Base-by-base conservation (phyloP, 2,797 vertebrate species). In the Hypotaenidia philippensis region DNA sequence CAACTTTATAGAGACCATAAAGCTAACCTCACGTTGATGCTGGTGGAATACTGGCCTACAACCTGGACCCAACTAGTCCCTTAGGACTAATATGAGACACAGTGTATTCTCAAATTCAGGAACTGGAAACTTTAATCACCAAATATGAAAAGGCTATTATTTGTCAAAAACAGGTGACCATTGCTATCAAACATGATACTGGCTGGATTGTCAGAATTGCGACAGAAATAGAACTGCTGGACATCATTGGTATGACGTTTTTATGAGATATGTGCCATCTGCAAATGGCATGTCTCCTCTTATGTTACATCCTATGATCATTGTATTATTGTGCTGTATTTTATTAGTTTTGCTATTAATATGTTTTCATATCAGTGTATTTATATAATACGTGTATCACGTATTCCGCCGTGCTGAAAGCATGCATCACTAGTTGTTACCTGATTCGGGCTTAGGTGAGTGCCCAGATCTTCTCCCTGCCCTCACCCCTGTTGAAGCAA, bases 171-270 rank as follows among this genome's bases (percentile, higher is more conserved):
- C 66, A 94, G 59, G 52, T 91, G 84, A 82, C 59, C 34, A 8
- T n/a, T 72, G 41, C 55, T 82, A 76, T 76, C 89, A 72, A 94
- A 91, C 59, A 23, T 23, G 50, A 85, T 59, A 79, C 55, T 55
- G 63, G n/a, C n/a, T 9, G 31, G 68, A 52, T 70, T 63, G 55
- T 72, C 59, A 84, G 70, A 91, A 79, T 50, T 38, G 52, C 13
- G 60, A 83, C 71, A 49, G 71, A 92, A 96, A 94, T 84, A 95
- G 94, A 91, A 65, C 63, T 91, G 61, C 87, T 83, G 55, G 68
- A 55, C 29, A 68, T 72, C 71, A 47, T 1, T 72, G 89, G 63
- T 27, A 36, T 69, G 84, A 45, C 1, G 9, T 50, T 94, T 93
- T 92, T 92, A 91, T 78, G 84, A 81, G 89, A 76, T 64, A 71